phyloP scores from a whole-genome alignment of 2,797 vertebrate species.

The Microctenopoma steveboyesi region DNA sequence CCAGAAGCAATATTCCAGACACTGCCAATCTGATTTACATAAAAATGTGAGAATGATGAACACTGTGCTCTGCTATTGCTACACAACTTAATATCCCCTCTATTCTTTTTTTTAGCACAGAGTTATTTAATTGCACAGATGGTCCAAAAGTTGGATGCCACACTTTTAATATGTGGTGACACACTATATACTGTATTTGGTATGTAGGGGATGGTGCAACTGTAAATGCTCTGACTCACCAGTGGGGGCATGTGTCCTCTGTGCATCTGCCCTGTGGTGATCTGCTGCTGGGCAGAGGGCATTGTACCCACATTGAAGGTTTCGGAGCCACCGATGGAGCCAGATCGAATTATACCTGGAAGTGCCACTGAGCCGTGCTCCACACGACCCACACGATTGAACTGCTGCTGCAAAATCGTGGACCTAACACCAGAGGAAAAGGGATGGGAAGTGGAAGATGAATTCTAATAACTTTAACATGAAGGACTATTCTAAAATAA shows the following conservation, averaged over 20 bases:
- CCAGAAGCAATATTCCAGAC: conserved; percentile 24
- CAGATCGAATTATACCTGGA: conserved; percentile 95
- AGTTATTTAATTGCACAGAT: conserved; percentile 2
- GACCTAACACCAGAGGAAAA: conserved; percentile 78
- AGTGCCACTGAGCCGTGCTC: conserved; percentile 95
- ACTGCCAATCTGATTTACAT: conserved; percentile 1
- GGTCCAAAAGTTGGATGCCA: no score
- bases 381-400: conserved; percentile 92
- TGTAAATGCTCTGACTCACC: conserved; percentile 80
- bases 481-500: not conserved
- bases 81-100: not conserved
- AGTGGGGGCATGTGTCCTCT: conserved; percentile 97
- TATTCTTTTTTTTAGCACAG: not conserved
- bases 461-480: not conserved
- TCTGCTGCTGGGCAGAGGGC: conserved; percentile 96
- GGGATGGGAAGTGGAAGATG: not conserved
- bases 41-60: not conserved
- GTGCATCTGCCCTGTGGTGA: conserved; percentile 97
- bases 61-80: conserved; percentile 1
- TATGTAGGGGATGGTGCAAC: not conserved
- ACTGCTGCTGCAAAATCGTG: conserved; percentile 97
- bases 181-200: not conserved
- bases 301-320: conserved; percentile 94
- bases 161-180: not conserved
- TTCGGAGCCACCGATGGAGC: conserved; percentile 92